Percentiles rank a stretch among this genome's conserved stretches.
phyloP scores from a whole-genome alignment of 1,140 invertebrate species.

The Dendroctonus valens region DNA sequence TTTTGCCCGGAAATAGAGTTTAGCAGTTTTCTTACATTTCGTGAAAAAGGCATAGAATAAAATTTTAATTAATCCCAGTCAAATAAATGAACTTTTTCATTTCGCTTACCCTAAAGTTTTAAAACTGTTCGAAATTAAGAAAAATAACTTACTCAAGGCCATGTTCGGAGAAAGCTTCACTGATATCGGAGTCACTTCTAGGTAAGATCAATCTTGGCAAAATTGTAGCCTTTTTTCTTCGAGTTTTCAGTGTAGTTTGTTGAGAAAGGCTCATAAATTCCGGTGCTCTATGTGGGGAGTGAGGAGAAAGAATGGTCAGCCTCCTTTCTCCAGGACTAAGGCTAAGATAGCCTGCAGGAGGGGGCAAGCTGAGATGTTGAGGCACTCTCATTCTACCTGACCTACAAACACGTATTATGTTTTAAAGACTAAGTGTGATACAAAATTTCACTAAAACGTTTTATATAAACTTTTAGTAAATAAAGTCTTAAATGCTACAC shows the following conservation, averaged over 20 bases:
- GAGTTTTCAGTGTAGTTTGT: constrained; percentile 60
- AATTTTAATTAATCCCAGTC: too few species aligned
- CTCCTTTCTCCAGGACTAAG: constrained; percentile 57
- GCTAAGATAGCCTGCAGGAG: constrained; percentile 54
- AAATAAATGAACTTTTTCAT: not conserved
- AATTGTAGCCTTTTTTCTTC: constrained; percentile 69
- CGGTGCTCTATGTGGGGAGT: constrained; percentile 62
- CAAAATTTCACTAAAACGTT: too few species aligned
- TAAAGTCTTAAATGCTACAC: too few species aligned
- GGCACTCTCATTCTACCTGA: constrained; percentile 59
- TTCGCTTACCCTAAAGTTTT: not conserved
- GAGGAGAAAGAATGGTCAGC: constrained; percentile 72
- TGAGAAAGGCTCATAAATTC: constrained; percentile 62
- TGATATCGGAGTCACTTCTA: constrained; percentile 66
- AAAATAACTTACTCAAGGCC: constrained; percentile 59
- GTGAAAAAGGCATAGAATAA: too few species aligned
- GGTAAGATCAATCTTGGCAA: constrained; percentile 72
- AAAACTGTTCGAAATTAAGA: not conserved
- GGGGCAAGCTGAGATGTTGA: constrained; percentile 68
- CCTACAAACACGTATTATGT: not conserved
- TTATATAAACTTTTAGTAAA: too few species aligned
- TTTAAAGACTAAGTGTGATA: too few species aligned
- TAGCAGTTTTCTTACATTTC: too few species aligned
- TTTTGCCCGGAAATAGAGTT: too few species aligned
- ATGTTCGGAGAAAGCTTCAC: constrained; percentile 61